phyloP scores from a whole-genome alignment of 35 echinoderm and acorn worm species.

The Heliocidaris tuberculata region DNA sequence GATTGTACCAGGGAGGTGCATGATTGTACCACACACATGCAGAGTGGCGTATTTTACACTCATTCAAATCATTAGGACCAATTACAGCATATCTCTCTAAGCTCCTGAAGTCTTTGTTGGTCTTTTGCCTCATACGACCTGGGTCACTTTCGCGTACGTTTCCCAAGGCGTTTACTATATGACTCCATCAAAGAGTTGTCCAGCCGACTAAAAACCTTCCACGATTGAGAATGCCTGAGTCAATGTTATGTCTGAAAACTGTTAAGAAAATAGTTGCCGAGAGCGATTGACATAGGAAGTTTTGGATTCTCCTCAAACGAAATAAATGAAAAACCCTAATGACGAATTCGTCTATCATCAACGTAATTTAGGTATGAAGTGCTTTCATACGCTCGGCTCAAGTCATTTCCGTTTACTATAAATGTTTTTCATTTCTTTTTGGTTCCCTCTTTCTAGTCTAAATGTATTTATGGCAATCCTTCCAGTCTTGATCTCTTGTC shows the following conservation, averaged over 20 bases:
- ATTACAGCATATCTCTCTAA: neutral
- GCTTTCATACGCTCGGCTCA: neutral
- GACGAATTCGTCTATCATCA: neutral
- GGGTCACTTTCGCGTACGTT: neutral
- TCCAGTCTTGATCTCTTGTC: neutral
- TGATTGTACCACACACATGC: neutral
- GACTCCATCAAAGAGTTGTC: neutral
- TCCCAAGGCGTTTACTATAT: neutral
- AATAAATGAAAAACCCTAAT: neutral
- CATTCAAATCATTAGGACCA: neutral
- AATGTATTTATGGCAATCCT: neutral
- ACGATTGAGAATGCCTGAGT: neutral
- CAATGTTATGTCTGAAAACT: slow-evolving; percentile 2
- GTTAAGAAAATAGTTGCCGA: neutral
- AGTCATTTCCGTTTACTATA: neutral
- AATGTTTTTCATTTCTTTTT: neutral
- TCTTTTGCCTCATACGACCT: neutral
- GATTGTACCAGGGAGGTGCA: too few relatives aligned
- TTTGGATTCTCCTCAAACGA: neutral
- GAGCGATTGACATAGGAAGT: neutral
- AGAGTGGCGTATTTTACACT: neutral
- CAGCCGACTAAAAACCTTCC: neutral
- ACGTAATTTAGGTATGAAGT: neutral
- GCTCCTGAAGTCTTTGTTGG: neutral
- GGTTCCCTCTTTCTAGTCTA: neutral